A percentile compares a stretch with the other conserved stretches of the same genome.
Conservation (phyloP, 2,113 vertebrate genomes). For the Larimichthys polyactis region DNA sequence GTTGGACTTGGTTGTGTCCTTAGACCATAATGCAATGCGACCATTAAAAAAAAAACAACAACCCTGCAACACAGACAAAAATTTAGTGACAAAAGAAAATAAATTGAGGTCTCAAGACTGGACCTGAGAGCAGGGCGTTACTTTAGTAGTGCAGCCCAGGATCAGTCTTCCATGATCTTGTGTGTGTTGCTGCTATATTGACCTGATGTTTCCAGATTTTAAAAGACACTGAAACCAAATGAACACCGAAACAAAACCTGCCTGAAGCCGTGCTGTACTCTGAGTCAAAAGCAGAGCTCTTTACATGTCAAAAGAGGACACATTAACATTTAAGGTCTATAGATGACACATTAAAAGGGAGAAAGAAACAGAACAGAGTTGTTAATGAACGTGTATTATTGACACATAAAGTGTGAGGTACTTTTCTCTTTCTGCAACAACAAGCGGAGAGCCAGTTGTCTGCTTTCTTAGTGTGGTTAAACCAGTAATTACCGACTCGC, state of each 20-base stretch:
- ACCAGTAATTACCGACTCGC: conserved; percentile 21
- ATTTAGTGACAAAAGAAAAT: too few relatives aligned
- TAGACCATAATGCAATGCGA: too few relatives aligned
- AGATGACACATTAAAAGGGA: conserved; percentile 23
- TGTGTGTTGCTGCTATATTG: neutral
- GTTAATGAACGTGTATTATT: neutral
- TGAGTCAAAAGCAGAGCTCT: conserved; percentile 14
- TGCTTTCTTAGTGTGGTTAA: conserved; percentile 27
- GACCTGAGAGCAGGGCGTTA: too few relatives aligned
- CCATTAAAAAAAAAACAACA: neutral
- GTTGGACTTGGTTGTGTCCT: neutral
- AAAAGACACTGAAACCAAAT: neutral
- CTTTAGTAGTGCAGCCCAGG: too few relatives aligned
- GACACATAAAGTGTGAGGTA: neutral
- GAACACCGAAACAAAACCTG: neutral
- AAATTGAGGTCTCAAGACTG: too few relatives aligned
- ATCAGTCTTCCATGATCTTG: neutral
- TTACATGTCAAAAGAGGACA: neutral
- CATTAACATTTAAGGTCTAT: neutral
- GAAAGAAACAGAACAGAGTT: neutral
- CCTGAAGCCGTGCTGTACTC: neutral
- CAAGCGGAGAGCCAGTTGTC: neutral
- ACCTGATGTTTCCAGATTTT: neutral
- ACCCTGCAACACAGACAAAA: too few relatives aligned
- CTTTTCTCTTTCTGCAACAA: conserved; percentile 16